Evolutionary conservation across 2,797 vertebrate genomes (phyloP).

Genomic region (Poliocrania exsul): DNA sequence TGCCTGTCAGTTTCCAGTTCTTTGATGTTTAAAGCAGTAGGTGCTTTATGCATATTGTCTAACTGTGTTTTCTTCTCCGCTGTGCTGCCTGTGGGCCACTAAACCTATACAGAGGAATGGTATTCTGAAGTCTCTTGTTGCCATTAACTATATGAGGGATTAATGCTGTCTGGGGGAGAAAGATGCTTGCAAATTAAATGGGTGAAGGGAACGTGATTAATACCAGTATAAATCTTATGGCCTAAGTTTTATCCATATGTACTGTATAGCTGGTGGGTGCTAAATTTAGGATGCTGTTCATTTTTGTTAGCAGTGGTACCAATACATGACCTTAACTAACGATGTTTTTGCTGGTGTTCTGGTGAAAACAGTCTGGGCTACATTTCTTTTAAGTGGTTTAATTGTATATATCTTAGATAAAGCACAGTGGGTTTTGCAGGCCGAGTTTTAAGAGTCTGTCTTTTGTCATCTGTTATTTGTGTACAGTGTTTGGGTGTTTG

Average conservation of each 20-base stretch:
- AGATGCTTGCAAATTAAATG: neutral
- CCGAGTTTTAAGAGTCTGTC: neutral
- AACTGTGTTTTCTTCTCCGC: neutral
- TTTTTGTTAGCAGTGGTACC: neutral
- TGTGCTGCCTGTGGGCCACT: neutral
- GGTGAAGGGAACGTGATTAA: neutral
- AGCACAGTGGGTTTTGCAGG: neutral
- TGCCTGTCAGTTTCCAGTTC: neutral
- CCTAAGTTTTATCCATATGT: neutral
- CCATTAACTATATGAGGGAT: neutral
- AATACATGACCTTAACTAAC: neutral
- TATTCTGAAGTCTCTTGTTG: neutral
- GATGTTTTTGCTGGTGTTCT: neutral
- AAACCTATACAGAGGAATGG: neutral
- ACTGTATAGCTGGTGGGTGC: neutral
- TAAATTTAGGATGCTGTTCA: neutral
- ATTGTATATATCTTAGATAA: neutral
- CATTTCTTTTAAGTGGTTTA: neutral
- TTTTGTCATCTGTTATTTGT: neutral
- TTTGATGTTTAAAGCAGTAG: neutral
- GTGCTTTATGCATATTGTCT: neutral
- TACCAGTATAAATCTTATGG: neutral
- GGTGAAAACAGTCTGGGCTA: neutral
- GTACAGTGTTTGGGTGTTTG: neutral
- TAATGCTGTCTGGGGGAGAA: neutral